Evolutionary conservation across 2,888 invertebrate species (phyloP), one percentile per base, ranked within the genome.

Genomic region (Temnothorax rugatulus): DNA sequence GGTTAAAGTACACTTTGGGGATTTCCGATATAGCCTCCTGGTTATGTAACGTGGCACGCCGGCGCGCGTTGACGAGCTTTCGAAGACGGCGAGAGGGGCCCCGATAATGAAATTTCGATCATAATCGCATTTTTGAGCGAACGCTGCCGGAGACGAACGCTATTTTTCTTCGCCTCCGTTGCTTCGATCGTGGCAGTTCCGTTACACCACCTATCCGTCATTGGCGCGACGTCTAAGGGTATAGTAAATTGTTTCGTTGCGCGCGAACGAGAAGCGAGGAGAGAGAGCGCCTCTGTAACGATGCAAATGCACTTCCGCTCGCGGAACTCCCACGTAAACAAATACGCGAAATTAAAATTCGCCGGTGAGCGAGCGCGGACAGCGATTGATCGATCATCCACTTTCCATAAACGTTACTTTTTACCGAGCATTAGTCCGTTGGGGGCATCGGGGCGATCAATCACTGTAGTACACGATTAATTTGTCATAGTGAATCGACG

Each of bases 351-450:
- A 81, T 81, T 81, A 81, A 71, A 81, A 81, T 81, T 71, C 79
- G 71, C 71, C 79, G 47, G 47, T 71, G 47, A 79, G 47, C 79
- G 71, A 59, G 68, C 71, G 47, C 71, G 71, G 79, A 81, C 79
- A 71, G 79, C 79, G 79, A 81, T 81, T 81, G 79, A 81, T 81
- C 71, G 79, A 81, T 81, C 79, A 59, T 81, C 79, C 79, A 81
- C 79, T 81, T 81, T 81, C 71, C 79, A 81, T 81, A 81, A 81
- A 81, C 79, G 79, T 81, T 81, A 81, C 79, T 81, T 81, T 71
- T 81, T 71, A 81, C 71, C 71, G 79, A 71, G 79, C 71, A 81
- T 81, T 81, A 81, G 79, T 81, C 71, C 79, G 79, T 44, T 57
- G 15, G 71, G 79, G 47, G 59, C 59, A 81, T 71, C 79, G 47